Evolutionary conservation across 1,140 invertebrate species (phyloP), one percentile per base, ranked within the genome.

Genomic region (Sycophaga agraensis): DNA sequence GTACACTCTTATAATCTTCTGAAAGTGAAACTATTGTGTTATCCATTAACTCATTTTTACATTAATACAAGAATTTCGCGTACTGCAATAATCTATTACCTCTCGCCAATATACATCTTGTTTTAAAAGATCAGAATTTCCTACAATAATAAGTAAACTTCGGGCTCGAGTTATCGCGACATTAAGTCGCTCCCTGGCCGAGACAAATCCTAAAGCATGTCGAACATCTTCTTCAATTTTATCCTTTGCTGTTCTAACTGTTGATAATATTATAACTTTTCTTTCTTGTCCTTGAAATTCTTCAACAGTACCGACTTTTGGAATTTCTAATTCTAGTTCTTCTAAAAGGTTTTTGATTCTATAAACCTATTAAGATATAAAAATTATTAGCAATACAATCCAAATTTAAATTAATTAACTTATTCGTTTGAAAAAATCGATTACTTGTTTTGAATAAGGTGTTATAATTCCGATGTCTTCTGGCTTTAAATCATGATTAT

Each of bases 201-300:
- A 82, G 8, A 94, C 84, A 77, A 96, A 96, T 16, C 92, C 91
- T 16, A 96, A 76, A 16, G 78, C 68, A 65, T 87, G 80, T 63
- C 79, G 83, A 3, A 83, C 54, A 69, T 92, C 89, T 2, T 79
- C 68, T 1, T 75, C 16, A 11, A 86, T 59, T 12, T 81, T 63
- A 40, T 76, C 60, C 3, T 82, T 78, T 11, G 79, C 74, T 0
- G 89, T 88, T 59, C 93, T 84, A 1, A 97, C 95, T 0, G 91
- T 90, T 3, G 92, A 93, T 40, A 98, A 82, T 1, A 98, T 86
- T 35, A 98, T 92, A 2, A 93, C 85, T 45, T 88, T 86, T 54
- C 89, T 84, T 78, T 98, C 95, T 81, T 96, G 89, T 6, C 95
- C 96, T 80, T 98, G 96, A 75, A 98, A 98, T 74, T 98, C 95